Conservation (phyloP, 2,888 invertebrate genomes). For the Lasius platythorax region DNA sequence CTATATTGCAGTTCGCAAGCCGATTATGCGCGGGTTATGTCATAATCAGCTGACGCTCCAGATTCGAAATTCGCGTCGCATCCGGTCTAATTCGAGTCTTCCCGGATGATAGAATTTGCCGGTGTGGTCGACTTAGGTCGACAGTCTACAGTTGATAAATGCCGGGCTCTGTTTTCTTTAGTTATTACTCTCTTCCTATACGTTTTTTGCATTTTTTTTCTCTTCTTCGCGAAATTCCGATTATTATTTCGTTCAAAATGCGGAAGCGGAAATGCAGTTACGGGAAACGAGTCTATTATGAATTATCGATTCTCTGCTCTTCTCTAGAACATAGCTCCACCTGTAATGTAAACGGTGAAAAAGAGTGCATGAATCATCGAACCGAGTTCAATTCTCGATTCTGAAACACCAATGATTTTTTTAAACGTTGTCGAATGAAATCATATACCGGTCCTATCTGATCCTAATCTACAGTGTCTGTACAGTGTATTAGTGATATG, state of each 20-base stretch:
- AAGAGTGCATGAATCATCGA: background rate
- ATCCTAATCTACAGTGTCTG: background rate
- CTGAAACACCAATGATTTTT: background rate
- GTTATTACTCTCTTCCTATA: background rate
- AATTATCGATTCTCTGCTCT: background rate
- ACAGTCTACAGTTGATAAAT: background rate
- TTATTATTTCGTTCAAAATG: background rate
- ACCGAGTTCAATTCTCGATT: background rate
- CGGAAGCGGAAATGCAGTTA: no score
- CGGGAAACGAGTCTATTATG: background rate
- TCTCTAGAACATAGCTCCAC: conserved; percentile 1
- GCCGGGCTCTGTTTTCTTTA: background rate
- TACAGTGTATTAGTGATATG: no score
- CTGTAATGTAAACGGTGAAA: background rate
- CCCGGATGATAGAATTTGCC: conserved; percentile 8
- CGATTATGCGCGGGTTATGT: conserved; percentile 8
- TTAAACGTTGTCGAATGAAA: background rate
- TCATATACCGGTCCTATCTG: background rate
- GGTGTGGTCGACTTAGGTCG: background rate
- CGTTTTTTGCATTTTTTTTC: background rate
- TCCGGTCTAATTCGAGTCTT: conserved; percentile 23
- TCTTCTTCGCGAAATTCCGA: background rate
- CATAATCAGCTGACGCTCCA: conserved; percentile 19
- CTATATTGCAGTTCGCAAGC: background rate
- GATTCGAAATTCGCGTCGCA: conserved; percentile 13